These are phyloP conservation scores for Drosophila chauvacae DNA, from an alignment of 1,140 invertebrate genomes.

Conservation along the genomic window DNA sequence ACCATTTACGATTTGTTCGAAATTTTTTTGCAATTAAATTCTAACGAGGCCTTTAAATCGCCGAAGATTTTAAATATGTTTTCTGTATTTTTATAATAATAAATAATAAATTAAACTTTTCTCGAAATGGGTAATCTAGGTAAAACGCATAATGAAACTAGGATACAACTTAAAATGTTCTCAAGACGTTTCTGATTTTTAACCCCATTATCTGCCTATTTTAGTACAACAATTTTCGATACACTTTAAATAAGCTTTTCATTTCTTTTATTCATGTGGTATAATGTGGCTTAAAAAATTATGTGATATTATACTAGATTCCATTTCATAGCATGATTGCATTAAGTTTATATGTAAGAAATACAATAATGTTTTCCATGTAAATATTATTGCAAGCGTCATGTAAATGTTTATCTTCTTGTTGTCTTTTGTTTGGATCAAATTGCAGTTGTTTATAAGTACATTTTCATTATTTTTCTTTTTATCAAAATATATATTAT, in stretches of 20 bases:
- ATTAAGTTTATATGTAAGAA: constrained; percentile 23
- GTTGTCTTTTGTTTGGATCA: constrained; percentile 42
- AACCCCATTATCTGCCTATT: neutral
- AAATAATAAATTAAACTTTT: neutral
- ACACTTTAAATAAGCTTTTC: neutral
- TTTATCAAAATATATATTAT: constrained; percentile 81
- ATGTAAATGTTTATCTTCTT: constrained; percentile 5
- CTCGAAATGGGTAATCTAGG: too few relatives aligned
- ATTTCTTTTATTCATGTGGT: constrained; percentile 4
- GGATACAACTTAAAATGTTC: neutral
- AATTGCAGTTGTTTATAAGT: constrained; percentile 70
- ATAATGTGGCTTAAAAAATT: constrained; percentile 12
- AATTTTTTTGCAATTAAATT: neutral
- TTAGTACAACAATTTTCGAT: neutral
- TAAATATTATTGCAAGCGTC: constrained; percentile 32
- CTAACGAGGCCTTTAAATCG: neutral
- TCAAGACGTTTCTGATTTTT: neutral
- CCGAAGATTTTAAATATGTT: neutral
- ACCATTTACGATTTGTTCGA: neutral
- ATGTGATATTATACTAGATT: constrained; percentile 3
- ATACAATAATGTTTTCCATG: constrained; percentile 15
- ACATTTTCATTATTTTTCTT: constrained; percentile 40
- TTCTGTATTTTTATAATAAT: neutral
- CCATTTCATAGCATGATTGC: constrained; percentile 10
- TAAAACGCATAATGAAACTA: neutral